These are phyloP conservation scores for Sinocyclocheilus maitianheensis DNA, from an alignment of 2,113 vertebrate genomes.

Conservation along the genomic window DNA sequence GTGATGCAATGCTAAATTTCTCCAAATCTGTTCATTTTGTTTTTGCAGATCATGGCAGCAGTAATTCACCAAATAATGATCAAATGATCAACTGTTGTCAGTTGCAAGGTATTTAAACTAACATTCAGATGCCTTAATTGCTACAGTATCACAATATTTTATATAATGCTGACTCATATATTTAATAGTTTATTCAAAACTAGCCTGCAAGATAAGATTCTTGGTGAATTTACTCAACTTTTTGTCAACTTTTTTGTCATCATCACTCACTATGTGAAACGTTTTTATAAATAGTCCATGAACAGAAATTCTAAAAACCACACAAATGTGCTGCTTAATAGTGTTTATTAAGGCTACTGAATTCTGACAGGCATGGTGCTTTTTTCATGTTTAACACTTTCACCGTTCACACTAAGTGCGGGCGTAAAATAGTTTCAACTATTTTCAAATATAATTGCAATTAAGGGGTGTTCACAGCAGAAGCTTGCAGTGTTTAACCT, in stretches of 20 bases:
- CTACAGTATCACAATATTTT: no score
- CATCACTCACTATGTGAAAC: neutral
- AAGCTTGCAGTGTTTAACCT: slow-evolving; percentile 66
- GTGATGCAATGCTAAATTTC: neutral
- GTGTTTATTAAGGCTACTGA: slow-evolving; percentile 49
- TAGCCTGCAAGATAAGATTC: neutral
- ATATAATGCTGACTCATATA: no score
- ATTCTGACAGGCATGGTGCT: slow-evolving; percentile 43
- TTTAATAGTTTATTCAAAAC: neutral
- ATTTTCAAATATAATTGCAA: slow-evolving; percentile 66
- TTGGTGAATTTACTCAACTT: neutral
- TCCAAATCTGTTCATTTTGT: neutral
- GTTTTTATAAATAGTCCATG: neutral
- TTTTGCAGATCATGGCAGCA: neutral
- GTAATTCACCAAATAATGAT: neutral
- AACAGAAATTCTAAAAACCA: neutral
- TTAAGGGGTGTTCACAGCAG: slow-evolving; percentile 65
- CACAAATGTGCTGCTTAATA: slow-evolving; percentile 6
- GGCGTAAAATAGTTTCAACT: slow-evolving; percentile 54
- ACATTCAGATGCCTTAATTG: neutral
- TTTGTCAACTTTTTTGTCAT: neutral
- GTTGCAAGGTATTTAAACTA: neutral
- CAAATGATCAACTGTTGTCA: neutral
- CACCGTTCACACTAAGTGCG: slow-evolving; percentile 39
- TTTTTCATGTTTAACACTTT: slow-evolving; percentile 49